Evolutionary conservation across 1,140 invertebrate species (phyloP), one percentile per base, ranked within the genome.

Genomic region (Heliconius melpomene): DNA sequence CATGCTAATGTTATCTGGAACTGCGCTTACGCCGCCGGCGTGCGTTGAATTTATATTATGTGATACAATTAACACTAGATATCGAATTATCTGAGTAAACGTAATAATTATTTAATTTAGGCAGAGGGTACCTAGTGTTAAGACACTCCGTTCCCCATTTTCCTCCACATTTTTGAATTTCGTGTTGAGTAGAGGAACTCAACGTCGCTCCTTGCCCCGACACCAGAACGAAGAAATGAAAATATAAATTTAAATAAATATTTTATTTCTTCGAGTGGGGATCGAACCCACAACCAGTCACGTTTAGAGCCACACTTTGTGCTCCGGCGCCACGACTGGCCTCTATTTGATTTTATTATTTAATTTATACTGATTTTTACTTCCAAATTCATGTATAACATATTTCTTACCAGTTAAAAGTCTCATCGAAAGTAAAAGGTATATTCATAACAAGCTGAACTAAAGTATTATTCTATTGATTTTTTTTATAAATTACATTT

Each of bases 1-100:
- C 88, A 92, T 92, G 91, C 88, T 92, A 92, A 93, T 93, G 82
- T 81, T 77, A 89, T 87, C 86, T 89, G 86, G 87, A 87, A 82
- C 84, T 81, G 78, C 81, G 83, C 75, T 80, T 77, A 79, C 79
- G 82, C 78, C 78, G 73, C 38, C 13, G 72, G 79, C 52, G n/a
- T 32, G 70, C 7, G 74, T 54, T 72, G 60, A 16, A 50, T 77
- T 52, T 32, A 77, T 80, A 77, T 80, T 38, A 80, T 76, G 78
- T 83, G 82, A 82, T 83, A 70, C 78, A 85, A 86, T 86, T 86
- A 84, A 82, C 82, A 86, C 83, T 80, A 79, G 46, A n/a, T 72
- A 75, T 54, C 50, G 71, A 74, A 80, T 36, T 79, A 72, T n/a
- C n/a, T 46, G 50, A 23, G 38, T 60, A 71, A 72, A 78, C 46